Conservation (phyloP, 2,113 vertebrate species). For the Laticauda colubrina region DNA sequence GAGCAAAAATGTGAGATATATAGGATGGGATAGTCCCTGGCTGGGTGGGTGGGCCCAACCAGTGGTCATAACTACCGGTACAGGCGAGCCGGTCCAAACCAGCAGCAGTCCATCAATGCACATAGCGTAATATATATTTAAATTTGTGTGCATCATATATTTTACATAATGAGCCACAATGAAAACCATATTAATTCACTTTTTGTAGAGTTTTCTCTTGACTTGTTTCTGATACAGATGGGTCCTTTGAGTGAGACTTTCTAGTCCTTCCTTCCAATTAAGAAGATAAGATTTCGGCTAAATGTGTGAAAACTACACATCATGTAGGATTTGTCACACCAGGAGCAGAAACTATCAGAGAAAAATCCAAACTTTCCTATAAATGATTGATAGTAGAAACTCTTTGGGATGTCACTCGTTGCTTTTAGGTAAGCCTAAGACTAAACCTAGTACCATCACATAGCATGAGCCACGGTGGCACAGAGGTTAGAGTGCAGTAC, state of each 20-base stretch:
- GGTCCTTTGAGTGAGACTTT: constrained; percentile 45
- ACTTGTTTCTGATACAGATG: constrained; percentile 64
- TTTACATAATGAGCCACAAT: constrained; percentile 55
- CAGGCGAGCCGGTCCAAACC: no score
- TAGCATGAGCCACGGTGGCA: neutral
- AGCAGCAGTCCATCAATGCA: neutral
- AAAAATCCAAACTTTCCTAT: constrained; percentile 41
- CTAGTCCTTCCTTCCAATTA: constrained; percentile 31
- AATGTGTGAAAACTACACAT: constrained; percentile 33
- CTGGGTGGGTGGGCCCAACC: no score
- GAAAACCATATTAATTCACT: constrained; percentile 65
- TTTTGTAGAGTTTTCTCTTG: constrained; percentile 56
- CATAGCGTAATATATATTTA: constrained; percentile 54
- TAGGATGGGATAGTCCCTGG: no score
- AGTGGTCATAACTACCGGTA: no score
- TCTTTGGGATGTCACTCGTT: neutral
- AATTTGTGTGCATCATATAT: constrained; percentile 49
- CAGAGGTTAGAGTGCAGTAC: no score
- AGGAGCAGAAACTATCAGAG: constrained; percentile 43
- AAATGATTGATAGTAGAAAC: constrained; percentile 42
- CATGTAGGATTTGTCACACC: constrained; percentile 22
- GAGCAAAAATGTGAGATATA: no score
- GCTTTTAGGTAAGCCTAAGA: neutral
- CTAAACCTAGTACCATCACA: neutral
- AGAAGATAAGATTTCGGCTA: constrained; percentile 49